A percentile compares a stretch with the other conserved stretches of the same genome.
Evolutionary conservation across 2,113 vertebrate species (phyloP).

Genomic region (Archocentrus centrarchus): DNA sequence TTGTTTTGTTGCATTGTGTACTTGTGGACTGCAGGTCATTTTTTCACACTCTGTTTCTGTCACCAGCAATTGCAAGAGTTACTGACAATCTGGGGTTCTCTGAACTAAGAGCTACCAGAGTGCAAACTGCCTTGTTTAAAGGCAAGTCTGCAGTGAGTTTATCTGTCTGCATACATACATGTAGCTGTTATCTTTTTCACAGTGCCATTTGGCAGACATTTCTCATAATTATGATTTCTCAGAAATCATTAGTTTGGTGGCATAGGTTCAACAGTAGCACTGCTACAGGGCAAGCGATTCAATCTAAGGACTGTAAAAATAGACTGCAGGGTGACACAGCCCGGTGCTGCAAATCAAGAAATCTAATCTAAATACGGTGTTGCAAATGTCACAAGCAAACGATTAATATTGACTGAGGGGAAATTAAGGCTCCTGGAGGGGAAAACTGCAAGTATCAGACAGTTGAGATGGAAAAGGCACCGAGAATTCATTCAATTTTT

Average conservation of each 20-base stretch:
- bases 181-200: neutral
- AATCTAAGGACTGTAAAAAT: slow-evolving; percentile 14
- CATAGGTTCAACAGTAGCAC: neutral
- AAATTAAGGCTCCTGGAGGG: slow-evolving; percentile 47
- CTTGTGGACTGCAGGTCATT: too few species aligned
- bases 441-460: slow-evolving; percentile 29
- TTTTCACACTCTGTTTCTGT: neutral
- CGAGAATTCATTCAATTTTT: slow-evolving; percentile 52
- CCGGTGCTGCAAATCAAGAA: slow-evolving; percentile 34
- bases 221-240: slow-evolving; percentile 1
- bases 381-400: slow-evolving; percentile 57
- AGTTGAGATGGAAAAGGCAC: slow-evolving; percentile 48
- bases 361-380: slow-evolving; percentile 54
- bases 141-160: neutral
- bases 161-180: neutral
- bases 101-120: neutral
- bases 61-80: neutral
- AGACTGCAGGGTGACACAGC: neutral
- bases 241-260: neutral
- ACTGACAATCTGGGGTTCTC: neutral
- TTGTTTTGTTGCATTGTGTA: too few species aligned
- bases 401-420: slow-evolving; percentile 68
- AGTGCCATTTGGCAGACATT: slow-evolving; percentile 5
- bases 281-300: neutral
- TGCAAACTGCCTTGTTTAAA: neutral